Evolutionary conservation across 2,888 invertebrate species (phyloP).

Genomic region (Dorcus parallelipipedus): DNA sequence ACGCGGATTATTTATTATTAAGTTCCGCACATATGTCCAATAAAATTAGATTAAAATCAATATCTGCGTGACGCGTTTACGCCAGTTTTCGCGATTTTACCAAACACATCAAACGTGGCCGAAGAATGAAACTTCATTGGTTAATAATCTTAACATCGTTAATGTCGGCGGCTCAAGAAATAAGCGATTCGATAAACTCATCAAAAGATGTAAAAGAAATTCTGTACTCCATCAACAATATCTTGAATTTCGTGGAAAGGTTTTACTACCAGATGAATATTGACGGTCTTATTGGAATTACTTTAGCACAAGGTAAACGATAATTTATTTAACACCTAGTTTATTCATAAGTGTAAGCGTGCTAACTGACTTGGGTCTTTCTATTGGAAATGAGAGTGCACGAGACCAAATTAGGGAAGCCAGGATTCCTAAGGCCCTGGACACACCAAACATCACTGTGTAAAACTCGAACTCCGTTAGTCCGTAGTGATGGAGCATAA

Average conservation of each 20-base stretch:
- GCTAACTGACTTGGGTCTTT: conserved; percentile 79
- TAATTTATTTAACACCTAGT: conserved; percentile 6
- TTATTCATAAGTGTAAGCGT: conserved; percentile 35
- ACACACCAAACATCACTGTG: conserved; percentile 86
- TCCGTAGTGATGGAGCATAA: conserved; percentile 72
- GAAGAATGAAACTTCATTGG: no score
- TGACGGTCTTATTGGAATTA: conserved; percentile 44
- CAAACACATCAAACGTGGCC: no score
- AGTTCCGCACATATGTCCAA: no score
- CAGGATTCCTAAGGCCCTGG: conserved; percentile 78
- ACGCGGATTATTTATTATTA: no score
- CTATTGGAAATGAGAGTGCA: conserved; percentile 78
- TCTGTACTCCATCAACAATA: conserved; percentile 26
- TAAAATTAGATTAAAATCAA: no score
- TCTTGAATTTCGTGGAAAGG: conserved; percentile 38
- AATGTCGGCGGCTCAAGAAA: no score
- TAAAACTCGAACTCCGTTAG: conserved; percentile 89
- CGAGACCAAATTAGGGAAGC: conserved; percentile 80
- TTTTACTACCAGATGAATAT: conserved; percentile 44
- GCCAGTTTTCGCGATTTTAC: no score
- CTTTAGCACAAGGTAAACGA: conserved; percentile 43
- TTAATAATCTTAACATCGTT: no score
- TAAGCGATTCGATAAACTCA: no score
- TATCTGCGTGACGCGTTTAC: no score
- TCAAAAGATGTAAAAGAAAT: conserved; percentile 11